Evolutionary conservation across 2,797 vertebrate genomes (phyloP).

Genomic region (Chloroceryle amazona): DNA sequence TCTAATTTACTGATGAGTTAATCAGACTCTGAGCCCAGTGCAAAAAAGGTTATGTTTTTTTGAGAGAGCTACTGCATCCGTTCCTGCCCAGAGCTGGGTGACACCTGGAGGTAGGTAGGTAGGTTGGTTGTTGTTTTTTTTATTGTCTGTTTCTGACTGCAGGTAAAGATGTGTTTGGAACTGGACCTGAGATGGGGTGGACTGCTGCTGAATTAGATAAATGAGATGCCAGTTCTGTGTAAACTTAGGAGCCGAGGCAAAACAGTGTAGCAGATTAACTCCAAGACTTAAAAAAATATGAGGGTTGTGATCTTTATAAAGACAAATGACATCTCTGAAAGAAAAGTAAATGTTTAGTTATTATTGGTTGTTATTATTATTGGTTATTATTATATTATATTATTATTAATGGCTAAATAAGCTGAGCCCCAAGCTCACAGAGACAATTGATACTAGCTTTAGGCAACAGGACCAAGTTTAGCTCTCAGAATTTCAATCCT

Average conservation of each 20-base stretch:
- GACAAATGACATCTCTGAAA: not conserved
- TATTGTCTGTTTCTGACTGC: not conserved
- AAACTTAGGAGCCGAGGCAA: not conserved
- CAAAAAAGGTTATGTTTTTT: not conserved
- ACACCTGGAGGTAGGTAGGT: not conserved
- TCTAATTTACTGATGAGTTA: not conserved
- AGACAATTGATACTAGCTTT: not conserved
- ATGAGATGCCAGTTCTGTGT: not conserved
- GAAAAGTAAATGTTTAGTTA: not conserved
- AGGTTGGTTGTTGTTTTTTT: not conserved
- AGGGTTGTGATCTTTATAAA: not conserved
- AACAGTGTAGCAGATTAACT: not conserved
- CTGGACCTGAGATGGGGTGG: not conserved
- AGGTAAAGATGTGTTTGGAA: not conserved
- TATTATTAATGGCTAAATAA: not conserved
- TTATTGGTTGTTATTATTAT: too few relatives aligned
- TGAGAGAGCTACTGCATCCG: not conserved
- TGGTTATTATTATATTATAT: too few relatives aligned
- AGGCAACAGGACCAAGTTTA: not conserved
- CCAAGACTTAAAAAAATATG: not conserved
- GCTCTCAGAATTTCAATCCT: not conserved
- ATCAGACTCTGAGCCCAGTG: not conserved
- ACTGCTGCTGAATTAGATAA: not conserved
- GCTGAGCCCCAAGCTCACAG: not conserved
- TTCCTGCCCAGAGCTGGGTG: not conserved